Evolutionary conservation across 92 coral and sea anemone species (phyloP).

Genomic region (Pocillopora grandis): DNA sequence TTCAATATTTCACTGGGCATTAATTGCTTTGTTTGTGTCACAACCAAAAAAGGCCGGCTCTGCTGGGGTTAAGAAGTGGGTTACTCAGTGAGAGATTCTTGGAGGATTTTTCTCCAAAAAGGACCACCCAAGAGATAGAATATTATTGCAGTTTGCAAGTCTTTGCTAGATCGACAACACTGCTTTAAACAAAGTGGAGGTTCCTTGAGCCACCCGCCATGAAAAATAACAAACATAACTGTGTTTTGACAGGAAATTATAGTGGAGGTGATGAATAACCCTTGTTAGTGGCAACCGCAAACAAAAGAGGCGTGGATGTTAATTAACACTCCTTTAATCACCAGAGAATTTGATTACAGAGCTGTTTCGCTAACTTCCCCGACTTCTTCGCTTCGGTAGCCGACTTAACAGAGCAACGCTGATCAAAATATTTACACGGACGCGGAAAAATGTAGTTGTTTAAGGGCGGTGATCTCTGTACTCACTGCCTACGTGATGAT

Average conservation of each 20-base stretch:
- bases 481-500: conserved; percentile 38
- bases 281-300: conserved; percentile 55
- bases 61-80: background rate
- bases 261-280: conserved; percentile 51
- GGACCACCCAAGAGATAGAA: background rate
- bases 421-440: conserved; percentile 33
- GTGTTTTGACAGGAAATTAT: conserved; percentile 51
- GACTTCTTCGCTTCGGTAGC: background rate
- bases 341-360: conserved; percentile 38
- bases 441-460: conserved; percentile 17
- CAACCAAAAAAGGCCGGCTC: conserved; percentile 32
- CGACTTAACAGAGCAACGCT: background rate
- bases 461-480: conserved; percentile 17
- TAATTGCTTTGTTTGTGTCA: conserved; percentile 66
- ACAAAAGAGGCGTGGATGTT: conserved; percentile 60
- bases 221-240: conserved; percentile 46
- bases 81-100: background rate
- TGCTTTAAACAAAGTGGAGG: conserved; percentile 14
- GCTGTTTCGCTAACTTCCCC: background rate
- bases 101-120: background rate
- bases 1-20: conserved; percentile 41
- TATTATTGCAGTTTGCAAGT: background rate
- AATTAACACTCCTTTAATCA: conserved; percentile 56
- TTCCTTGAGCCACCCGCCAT: conserved; percentile 42
- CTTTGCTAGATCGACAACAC: conserved; percentile 15